Evolutionary conservation across 2,888 invertebrate genomes (phyloP), one percentile per base, ranked within the genome.

Genomic region (Exephanes ischioxanthus): DNA sequence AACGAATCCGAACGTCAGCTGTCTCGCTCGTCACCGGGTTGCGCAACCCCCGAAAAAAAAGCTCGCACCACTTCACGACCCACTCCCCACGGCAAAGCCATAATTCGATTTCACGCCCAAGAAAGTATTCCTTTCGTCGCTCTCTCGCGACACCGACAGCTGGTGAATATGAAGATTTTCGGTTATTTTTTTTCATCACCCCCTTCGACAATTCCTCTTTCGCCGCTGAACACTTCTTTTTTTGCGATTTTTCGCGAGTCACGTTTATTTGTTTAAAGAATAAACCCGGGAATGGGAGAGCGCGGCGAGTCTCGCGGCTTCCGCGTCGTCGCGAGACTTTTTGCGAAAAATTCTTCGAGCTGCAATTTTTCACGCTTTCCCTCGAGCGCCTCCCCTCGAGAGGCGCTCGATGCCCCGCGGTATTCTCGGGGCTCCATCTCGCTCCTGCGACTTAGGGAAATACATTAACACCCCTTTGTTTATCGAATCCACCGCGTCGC

Each of bases 81-180:
- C 66, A 41, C 63, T 70, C 70, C 55, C 33, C 33, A 16, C 76
- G 71, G 67, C 80, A 45, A 51, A 61, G 71, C 82, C 86, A 78
- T 88, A 88, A 88, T 88, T 87, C 87, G 88, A 88, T 88, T 88
- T 88, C 86, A 87, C 86, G 86, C 87, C 87, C 86, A 87, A 88
- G 87, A 86, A 87, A 87, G 86, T 87, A 84, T 88, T 84, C 84
- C 80, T 87, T 86, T 82, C 80, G 77, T 63, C 73, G 72, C 67
- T 63, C 66, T 63, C 53, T 45, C 78, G 81, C 78, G 85, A 85
- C 85, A 85, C 83, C 85, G 85, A 83, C 85, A 83, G 85, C 85
- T 83, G 85, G 72, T 85, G 85, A 85, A 85, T 85, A 85, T 85
- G 85, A 85, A 85, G 83, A 85, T 84, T 83, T 83, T 77, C 45